Conservation (phyloP, 2,888 invertebrate species). For the Hirtodrosophila alboralis region DNA sequence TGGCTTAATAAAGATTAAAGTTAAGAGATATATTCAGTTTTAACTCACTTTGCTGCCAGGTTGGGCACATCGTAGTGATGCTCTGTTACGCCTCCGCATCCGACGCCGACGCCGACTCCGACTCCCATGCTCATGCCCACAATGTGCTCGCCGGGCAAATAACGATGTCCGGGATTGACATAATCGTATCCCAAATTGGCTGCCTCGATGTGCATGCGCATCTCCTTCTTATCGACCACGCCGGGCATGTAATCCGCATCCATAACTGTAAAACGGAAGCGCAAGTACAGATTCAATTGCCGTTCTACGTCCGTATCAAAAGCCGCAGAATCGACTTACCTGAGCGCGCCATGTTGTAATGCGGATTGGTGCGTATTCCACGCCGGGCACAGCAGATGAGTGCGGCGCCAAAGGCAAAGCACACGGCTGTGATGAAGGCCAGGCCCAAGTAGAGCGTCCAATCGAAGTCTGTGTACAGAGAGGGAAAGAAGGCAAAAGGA, state of each 20-base stretch:
- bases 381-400: slow-evolving; percentile 83
- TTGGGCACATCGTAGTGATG: slow-evolving; percentile 96
- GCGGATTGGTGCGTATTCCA: slow-evolving; percentile 81
- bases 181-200: slow-evolving; percentile 92
- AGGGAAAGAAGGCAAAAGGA: slow-evolving; percentile 4
- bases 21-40: slow-evolving; percentile 5
- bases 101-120: slow-evolving; percentile 85
- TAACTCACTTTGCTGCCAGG: slow-evolving; percentile 88
- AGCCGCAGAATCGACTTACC: slow-evolving; percentile 69
- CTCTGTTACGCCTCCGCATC: slow-evolving; percentile 85
- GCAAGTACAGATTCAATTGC: slow-evolving; percentile 56
- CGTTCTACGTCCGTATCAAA: neutral
- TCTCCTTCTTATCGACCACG: slow-evolving; percentile 91
- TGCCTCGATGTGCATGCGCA: slow-evolving; percentile 85
- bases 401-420: slow-evolving; percentile 81
- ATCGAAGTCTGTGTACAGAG: slow-evolving; percentile 79
- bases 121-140: slow-evolving; percentile 78
- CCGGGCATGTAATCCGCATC: slow-evolving; percentile 95
- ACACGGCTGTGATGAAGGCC: slow-evolving; percentile 82
- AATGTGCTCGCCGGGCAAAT: slow-evolving; percentile 75
- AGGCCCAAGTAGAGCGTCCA: slow-evolving; percentile 84
- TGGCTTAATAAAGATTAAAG: slow-evolving; percentile 26
- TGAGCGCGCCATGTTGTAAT: slow-evolving; percentile 83
- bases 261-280: slow-evolving; percentile 87
- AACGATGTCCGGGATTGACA: slow-evolving; percentile 86